Base-by-base conservation (phyloP, 2,797 vertebrate genomes). In the Sebastes vulpes region DNA sequence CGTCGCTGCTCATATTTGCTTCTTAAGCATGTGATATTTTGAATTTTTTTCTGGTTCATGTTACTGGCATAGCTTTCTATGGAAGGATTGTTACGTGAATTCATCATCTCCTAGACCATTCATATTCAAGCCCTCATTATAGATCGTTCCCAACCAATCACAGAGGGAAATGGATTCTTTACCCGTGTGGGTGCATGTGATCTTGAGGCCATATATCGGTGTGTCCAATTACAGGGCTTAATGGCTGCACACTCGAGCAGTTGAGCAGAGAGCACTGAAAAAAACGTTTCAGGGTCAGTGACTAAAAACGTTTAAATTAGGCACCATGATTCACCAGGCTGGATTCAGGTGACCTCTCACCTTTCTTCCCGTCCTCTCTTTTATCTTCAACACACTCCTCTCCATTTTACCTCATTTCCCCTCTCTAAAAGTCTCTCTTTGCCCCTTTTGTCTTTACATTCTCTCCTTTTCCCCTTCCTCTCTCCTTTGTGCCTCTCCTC, bases 1-100 rank as follows among this genome's bases (percentile, higher is more conserved):
- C 25, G 42, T 29, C 21, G 6, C 63, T 53, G 72, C 59, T 74
- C 72, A 72, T 54, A 74, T 86, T 82, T 86, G 61, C 63, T 72
- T 71, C 56, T 50, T 61, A 69, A 79, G 59, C 48, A 65, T 70
- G 79, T 60, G 58, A 78, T 81, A 69, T 81, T 89, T 58, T 4
- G 50, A 70, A 53, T 58, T 60, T 32, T 78, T 76, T 78, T 76
- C 20, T 73, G 56, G 86, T 79, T 83, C 65, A 77, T 72, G 31
- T 73, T 72, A 1, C 66, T 53, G 63, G 66, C 61, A 42, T 10
- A 25, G 28, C 52, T 68, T 59, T 77, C 35, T 86, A 50, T 54
- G 5, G 38, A 46, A 28, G 69, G 68, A 20, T 16, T 32, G 21
- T 63, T 63, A 66, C 2, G 6, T 59, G 52, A 83, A 79, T 72